Percentiles rank a stretch among this genome's conserved stretches.
Evolutionary conservation across 2,113 vertebrate species (phyloP).

Genomic region (Erythrolamprus reginae): DNA sequence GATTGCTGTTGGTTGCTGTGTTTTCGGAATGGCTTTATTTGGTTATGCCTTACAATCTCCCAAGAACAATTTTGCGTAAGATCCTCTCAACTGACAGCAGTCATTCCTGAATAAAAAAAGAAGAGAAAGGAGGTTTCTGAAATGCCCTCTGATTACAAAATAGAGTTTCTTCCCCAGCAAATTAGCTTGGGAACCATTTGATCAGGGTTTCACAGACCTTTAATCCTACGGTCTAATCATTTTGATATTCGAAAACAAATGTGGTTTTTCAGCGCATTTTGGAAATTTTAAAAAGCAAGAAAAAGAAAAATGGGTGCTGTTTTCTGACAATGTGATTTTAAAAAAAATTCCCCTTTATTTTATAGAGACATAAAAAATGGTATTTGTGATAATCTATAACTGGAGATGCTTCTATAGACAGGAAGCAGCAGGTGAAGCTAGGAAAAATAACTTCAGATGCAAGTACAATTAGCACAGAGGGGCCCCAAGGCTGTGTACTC

Average conservation of each 20-base stretch:
- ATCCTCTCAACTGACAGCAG: neutral
- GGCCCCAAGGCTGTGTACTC: too few relatives aligned
- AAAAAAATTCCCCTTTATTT: neutral
- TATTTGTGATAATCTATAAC: neutral
- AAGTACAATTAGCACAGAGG: too few relatives aligned
- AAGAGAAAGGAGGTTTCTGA: neutral
- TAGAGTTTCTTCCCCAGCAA: neutral
- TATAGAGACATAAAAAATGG: neutral
- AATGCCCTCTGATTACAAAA: slow-evolving; percentile 12
- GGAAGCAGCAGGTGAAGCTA: too few relatives aligned
- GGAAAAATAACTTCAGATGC: too few relatives aligned
- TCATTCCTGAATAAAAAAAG: neutral
- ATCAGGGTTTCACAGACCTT: neutral
- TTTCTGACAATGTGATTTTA: neutral
- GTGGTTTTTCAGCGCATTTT: neutral
- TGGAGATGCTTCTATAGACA: neutral
- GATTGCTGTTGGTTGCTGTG: neutral
- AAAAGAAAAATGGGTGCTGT: neutral
- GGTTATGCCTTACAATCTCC: accelerated
- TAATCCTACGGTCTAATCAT: neutral
- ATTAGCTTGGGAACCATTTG: slow-evolving; percentile 4
- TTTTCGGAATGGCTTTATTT: neutral
- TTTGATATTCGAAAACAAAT: neutral
- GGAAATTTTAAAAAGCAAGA: neutral
- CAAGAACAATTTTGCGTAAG: neutral